Base-by-base conservation (phyloP, 2,113 vertebrate species). In the Hypomesus transpacificus region DNA sequence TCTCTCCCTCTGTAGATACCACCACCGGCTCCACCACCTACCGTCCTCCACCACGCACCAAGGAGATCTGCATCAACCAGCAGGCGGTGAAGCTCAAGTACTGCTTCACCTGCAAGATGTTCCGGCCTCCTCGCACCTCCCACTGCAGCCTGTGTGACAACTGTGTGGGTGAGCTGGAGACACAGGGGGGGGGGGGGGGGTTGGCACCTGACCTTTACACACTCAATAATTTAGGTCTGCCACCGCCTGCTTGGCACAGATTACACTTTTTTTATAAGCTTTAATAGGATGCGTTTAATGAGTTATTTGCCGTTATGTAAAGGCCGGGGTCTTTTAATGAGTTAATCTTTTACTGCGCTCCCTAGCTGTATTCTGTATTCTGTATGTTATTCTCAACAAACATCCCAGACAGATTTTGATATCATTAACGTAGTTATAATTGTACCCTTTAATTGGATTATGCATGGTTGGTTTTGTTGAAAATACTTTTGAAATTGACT, bases 51-150 rank as follows among this genome's bases (percentile, higher is more conserved):
- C 95, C 96, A 1, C 93, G 95, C 74, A 96, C 94, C 0, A 94
- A 94, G 87, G 96, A 98, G n/a, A 92, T 98, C 80, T 68, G 94
- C 70, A 95, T 98, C 82, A 96, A 98, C 56, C 93, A 96, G 84
- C 93, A 96, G 72, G 87, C 94, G 88, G 95, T 98, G 74, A 98
- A 96, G 69, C 90, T 98, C 58, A 98, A 98, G 84, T 98, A 97
- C 87, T 98, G 96, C 89, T 97, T 97, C 90, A 98, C 96, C 76
- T 98, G 96, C 91, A 96, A 95, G 83, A 97, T 98, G 94, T 98
- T 98, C 85, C 93, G 96, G 7, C 96, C 96, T 0, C 96, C 96
- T 0, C 92, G 95, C 78, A 96, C 96, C 83, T 97, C 96, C 1
- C 96, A 98, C 92, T 98, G 96, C 91, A 94, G 94, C 53, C 92